Percentiles rank a stretch among this genome's conserved stretches.
Conservation (phyloP, 2,888 invertebrate genomes). For the Pammene fasciana region DNA sequence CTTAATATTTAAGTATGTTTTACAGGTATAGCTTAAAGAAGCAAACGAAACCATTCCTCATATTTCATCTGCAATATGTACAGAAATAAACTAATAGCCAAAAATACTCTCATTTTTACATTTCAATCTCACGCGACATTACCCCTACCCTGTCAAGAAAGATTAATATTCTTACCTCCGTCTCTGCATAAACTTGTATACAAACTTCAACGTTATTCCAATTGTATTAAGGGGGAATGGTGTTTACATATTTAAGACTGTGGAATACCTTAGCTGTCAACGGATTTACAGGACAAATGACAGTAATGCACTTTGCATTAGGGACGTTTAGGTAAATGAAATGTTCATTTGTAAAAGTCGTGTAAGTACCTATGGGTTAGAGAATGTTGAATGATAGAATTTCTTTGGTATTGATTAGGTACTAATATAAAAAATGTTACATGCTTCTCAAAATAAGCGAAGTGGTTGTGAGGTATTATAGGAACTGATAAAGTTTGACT, state of each 20-base stretch:
- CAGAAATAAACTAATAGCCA: conserved; percentile 17
- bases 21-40: not conserved
- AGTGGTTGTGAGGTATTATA: too few species aligned
- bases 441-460: too few species aligned
- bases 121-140: conserved; percentile 36
- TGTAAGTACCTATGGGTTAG: too few species aligned
- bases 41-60: not conserved
- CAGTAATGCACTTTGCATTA: conserved; percentile 36
- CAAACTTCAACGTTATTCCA: not conserved
- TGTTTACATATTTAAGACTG: not conserved
- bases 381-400: too few species aligned
- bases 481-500: too few species aligned
- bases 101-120: conserved; percentile 36
- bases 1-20: not conserved
- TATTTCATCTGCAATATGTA: conserved; percentile 14
- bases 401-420: too few species aligned
- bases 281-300: conserved; percentile 36
- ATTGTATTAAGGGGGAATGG: not conserved
- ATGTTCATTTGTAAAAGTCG: conserved; percentile 28
- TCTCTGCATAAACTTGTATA: not conserved
- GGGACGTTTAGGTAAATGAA: conserved; percentile 36
- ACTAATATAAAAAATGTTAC: too few species aligned
- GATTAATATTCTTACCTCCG: conserved; percentile 30
- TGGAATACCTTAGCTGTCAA: conserved; percentile 30
- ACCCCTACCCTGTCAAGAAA: conserved; percentile 28